Evolutionary conservation across 1,140 invertebrate species (phyloP).

Genomic region (Paraescarpia echinospica): DNA sequence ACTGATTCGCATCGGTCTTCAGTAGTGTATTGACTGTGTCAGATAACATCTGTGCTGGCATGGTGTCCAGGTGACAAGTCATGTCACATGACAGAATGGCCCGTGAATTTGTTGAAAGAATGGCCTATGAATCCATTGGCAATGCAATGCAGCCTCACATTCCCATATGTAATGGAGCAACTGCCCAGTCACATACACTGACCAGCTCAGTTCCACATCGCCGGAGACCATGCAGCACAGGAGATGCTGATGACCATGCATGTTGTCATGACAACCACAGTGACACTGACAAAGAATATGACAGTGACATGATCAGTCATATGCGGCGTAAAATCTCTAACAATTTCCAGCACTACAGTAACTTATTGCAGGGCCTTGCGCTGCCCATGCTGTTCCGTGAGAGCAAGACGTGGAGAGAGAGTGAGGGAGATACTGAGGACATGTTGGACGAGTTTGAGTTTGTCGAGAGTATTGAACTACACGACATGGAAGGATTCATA

Average conservation of each 20-base stretch:
- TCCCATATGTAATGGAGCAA: neutral
- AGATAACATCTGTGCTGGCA: neutral
- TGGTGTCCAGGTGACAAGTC: neutral
- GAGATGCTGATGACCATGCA: neutral
- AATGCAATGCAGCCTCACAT: neutral
- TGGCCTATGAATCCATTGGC: neutral
- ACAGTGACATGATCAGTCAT: neutral
- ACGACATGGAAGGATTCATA: conserved; percentile 20
- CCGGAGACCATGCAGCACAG: neutral
- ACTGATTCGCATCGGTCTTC: neutral
- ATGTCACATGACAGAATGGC: conserved; percentile 5
- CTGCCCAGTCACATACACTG: neutral
- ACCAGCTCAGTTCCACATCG: neutral
- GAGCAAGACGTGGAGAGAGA: neutral
- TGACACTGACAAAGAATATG: neutral
- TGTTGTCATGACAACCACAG: neutral
- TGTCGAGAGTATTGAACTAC: conserved; percentile 22
- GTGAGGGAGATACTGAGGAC: conserved; percentile 12
- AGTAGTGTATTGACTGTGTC: neutral
- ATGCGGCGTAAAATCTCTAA: conserved; percentile 5
- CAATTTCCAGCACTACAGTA: conserved; percentile 22
- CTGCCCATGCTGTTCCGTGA: conserved; percentile 12
- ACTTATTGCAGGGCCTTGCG: conserved; percentile 20
- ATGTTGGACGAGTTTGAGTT: conserved; percentile 10
- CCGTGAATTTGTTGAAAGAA: conserved; percentile 11